Percentiles rank a stretch among this genome's conserved stretches.
phyloP scores from a whole-genome alignment of 2,797 vertebrate genomes.

The Rhynchonycteris naso region DNA sequence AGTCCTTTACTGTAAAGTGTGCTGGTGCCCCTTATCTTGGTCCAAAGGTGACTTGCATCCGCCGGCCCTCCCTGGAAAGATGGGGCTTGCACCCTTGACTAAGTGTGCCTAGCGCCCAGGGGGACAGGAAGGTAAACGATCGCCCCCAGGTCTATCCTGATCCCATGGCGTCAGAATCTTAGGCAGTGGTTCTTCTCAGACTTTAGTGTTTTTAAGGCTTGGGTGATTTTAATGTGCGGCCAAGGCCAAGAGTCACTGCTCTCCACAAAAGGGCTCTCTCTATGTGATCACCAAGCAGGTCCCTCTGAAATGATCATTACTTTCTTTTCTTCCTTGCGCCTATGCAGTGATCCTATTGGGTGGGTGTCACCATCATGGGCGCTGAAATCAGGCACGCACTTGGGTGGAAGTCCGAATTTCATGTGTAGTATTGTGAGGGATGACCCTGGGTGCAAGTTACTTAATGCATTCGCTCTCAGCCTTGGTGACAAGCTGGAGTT shows the following conservation, averaged over 20 bases:
- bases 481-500: background rate
- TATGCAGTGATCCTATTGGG: background rate
- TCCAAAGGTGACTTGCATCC: background rate
- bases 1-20: background rate
- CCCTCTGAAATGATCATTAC: background rate
- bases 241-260: background rate
- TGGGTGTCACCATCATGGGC: background rate
- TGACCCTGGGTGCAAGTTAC: background rate
- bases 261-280: background rate
- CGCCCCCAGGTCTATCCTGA: accelerated
- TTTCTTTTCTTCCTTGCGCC: background rate
- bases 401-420: background rate
- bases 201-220: background rate
- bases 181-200: too few species aligned
- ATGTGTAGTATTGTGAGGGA: too few species aligned
- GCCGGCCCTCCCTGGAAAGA: background rate
- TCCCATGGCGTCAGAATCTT: background rate
- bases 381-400: background rate
- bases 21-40: accelerated
- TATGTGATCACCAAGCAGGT: background rate
- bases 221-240: too few species aligned
- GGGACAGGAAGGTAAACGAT: background rate
- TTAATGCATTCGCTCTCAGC: background rate
- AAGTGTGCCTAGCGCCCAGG: background rate
- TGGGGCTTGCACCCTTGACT: background rate